phyloP scores from a whole-genome alignment of 1,140 invertebrate species.

The Doryteuthis pealeii region DNA sequence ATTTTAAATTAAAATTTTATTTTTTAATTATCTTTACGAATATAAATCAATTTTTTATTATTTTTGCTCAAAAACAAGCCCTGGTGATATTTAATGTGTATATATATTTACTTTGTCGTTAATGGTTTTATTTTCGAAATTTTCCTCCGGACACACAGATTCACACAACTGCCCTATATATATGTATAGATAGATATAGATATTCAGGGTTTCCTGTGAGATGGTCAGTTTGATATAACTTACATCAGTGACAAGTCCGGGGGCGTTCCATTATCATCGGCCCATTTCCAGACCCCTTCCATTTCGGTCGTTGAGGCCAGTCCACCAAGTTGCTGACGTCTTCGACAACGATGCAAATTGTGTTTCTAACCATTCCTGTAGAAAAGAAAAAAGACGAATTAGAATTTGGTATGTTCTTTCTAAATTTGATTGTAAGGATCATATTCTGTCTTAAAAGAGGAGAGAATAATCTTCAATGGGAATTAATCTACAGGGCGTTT shows the following conservation, averaged over 20 bases:
- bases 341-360: constrained; percentile 7
- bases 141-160: too few species aligned
- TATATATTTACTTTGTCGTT: too few species aligned
- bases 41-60: too few species aligned
- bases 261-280: constrained; percentile 25
- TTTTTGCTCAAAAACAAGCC: too few species aligned
- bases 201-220: background rate
- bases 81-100: too few species aligned
- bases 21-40: too few species aligned
- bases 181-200: too few species aligned
- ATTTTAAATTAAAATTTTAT: background rate
- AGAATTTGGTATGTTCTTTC: background rate
- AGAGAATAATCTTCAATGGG: too few species aligned
- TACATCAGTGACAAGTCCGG: background rate
- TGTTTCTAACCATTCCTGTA: constrained; percentile 18
- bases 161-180: too few species aligned
- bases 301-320: constrained; percentile 29
- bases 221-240: background rate
- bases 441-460: too few species aligned
- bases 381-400: background rate
- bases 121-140: too few species aligned
- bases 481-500: too few species aligned
- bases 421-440: background rate
- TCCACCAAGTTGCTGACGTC: constrained; percentile 26
- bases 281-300: constrained; percentile 33